Evolutionary conservation across 2,888 invertebrate genomes (phyloP), one percentile per base, ranked within the genome.

Genomic region (Tachina fera): DNA sequence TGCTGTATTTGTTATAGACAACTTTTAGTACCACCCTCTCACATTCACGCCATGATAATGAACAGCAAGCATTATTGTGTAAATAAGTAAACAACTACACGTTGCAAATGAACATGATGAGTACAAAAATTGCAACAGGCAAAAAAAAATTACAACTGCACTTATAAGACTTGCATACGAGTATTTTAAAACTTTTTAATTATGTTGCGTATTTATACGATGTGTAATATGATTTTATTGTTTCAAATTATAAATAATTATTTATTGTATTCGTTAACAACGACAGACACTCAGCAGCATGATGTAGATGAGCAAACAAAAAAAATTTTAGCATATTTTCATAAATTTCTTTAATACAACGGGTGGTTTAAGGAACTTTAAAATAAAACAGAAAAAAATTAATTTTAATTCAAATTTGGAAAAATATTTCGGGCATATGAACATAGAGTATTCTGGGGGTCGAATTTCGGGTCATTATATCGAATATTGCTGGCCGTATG

Each of bases 211-310:
- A 71, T 61, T 67, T 82, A 63, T 76, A 43, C 31, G 56, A 79
- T 53, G 74, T 86, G 60, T 76, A 83, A 83, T 83, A 71, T 76
- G 51, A 67, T 83, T 86, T 86, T 80, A 83, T 86, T 86, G 76
- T 86, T 79, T 81, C 74, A 58, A 83, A 74, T 83, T 78, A 83
- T 68, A 78, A 83, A 78, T 78, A 61, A 78, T 78, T 78, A 67
- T 68, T 60, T 31, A 77, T 65, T 71, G 47, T 31, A 31, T 31
- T 31, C 43, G 67, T 45, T 67, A 19, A 51, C 49, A 58, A 39
- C 14, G 6, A 0, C 58, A 63, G 19, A 11, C n/a, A 60, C n/a
- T n/a, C n/a, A 51, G 45, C 70, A 61, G 53, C 61, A 47, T 47
- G 53, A 63, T 16, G 9, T 43, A 31, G 10, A 71, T n/a, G 9